phyloP scores from a whole-genome alignment of 2,888 invertebrate genomes.

The Callinectes sapidus region DNA sequence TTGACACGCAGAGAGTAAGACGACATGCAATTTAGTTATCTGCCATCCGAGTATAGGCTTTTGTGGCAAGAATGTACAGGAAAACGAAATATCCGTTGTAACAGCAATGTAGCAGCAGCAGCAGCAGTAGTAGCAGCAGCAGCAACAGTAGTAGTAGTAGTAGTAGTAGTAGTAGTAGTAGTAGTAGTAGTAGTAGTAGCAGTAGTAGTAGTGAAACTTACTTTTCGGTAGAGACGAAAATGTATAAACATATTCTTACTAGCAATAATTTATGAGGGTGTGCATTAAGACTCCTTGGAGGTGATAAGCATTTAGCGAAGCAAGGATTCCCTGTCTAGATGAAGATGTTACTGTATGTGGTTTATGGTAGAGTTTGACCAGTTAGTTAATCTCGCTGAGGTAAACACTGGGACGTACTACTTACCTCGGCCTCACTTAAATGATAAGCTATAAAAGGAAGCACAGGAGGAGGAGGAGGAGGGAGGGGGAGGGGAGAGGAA shows the following conservation, averaged over 20 bases:
- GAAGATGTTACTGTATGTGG: background rate
- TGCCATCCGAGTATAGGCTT: background rate
- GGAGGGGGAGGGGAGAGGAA: background rate
- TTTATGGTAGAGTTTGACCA: slow-evolving; percentile 4
- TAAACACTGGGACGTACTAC: slow-evolving; percentile 7
- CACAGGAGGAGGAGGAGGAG: background rate
- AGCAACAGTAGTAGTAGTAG: too few species aligned
- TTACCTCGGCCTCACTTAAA: background rate
- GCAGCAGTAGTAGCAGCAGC: background rate
- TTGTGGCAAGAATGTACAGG: background rate
- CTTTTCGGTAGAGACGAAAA: background rate
- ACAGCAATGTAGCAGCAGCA: background rate
- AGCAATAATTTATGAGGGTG: background rate
- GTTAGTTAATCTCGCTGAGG: background rate
- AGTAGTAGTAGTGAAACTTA: background rate
- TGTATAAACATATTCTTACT: background rate
- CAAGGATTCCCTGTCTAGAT: background rate
- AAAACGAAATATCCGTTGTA: background rate
- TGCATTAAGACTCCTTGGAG: background rate
- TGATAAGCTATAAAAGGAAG: background rate
- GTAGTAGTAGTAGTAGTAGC: too few species aligned
- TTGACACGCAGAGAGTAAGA: background rate
- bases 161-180: too few species aligned
- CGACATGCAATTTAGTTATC: background rate
- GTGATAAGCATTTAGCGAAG: background rate